A percentile compares a stretch with the other conserved stretches of the same genome.
These are phyloP conservation scores for Cryptosula pallasiana DNA, from an alignment of 2,888 invertebrate genomes.

Conservation along the genomic window DNA sequence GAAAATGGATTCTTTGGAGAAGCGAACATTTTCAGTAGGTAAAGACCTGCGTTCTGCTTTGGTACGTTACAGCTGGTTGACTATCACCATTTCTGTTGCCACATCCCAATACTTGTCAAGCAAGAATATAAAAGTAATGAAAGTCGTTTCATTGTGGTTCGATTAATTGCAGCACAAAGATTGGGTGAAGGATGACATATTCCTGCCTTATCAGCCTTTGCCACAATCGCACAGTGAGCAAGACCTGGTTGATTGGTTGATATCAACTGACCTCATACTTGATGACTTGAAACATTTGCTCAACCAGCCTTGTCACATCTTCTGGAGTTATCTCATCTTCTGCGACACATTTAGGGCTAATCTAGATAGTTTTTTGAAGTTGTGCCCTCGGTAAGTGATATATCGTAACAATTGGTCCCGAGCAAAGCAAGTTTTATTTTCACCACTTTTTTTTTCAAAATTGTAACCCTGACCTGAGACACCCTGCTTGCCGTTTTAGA, in stretches of 20 bases:
- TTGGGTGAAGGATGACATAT: slow-evolving; percentile 58
- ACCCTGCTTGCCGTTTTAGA: slow-evolving; percentile 30
- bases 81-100: no score
- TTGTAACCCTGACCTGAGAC: no score
- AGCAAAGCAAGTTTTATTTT: no score
- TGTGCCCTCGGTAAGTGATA: slow-evolving; percentile 60
- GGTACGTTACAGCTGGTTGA: no score
- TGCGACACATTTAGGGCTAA: slow-evolving; percentile 63
- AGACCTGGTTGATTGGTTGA: slow-evolving; percentile 64
- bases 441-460: no score
- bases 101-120: no score
- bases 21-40: neutral
- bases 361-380: slow-evolving; percentile 69
- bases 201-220: slow-evolving; percentile 59
- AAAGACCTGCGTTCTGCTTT: neutral
- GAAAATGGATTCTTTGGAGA: neutral
- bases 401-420: no score
- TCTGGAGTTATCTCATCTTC: slow-evolving; percentile 62
- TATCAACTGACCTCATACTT: slow-evolving; percentile 60
- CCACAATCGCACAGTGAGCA: slow-evolving; percentile 38
- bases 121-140: no score
- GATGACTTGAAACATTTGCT: slow-evolving; percentile 68
- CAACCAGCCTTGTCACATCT: slow-evolving; percentile 61
- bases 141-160: no score
- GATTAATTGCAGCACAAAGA: no score